Evolutionary conservation across 2,888 invertebrate species (phyloP).

Genomic region (Megalurothrips usitatus): DNA sequence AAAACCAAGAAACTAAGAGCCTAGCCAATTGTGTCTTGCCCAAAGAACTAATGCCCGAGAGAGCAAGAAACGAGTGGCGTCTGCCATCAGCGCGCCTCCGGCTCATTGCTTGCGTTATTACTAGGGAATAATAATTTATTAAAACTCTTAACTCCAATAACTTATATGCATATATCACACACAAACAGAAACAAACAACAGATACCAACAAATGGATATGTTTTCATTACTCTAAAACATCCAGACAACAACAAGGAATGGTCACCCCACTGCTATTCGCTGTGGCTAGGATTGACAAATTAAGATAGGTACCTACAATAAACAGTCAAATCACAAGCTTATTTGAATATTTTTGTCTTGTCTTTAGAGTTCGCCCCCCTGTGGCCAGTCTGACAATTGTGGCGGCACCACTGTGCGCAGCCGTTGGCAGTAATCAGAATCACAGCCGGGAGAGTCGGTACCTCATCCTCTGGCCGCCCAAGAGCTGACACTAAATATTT

Average conservation of each 20-base stretch:
- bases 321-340: constrained; percentile 24
- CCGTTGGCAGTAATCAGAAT: constrained; percentile 40
- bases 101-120: constrained; percentile 32
- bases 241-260: constrained; percentile 39
- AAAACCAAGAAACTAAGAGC: constrained; percentile 21
- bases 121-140: constrained; percentile 33
- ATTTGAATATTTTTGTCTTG: constrained; percentile 32
- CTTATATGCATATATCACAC: constrained; percentile 32
- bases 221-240: constrained; percentile 37
- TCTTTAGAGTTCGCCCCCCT: constrained; percentile 35
- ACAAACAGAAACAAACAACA: constrained; percentile 38
- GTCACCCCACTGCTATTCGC: constrained; percentile 30
- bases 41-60: constrained; percentile 31
- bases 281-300: constrained; percentile 21
- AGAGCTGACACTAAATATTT: constrained; percentile 31
- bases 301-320: constrained; percentile 22
- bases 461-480: constrained; percentile 35
- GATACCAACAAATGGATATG: constrained; percentile 38
- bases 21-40: constrained; percentile 29
- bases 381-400: constrained; percentile 22
- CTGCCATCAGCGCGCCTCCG: constrained; percentile 31
- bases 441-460: constrained; percentile 39
- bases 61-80: constrained; percentile 27
- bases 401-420: constrained; percentile 31
- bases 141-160: constrained; percentile 32